These are phyloP conservation scores for Pomatorhinus ruficollis DNA, from an alignment of 2,113 vertebrate species.

Conservation along the genomic window DNA sequence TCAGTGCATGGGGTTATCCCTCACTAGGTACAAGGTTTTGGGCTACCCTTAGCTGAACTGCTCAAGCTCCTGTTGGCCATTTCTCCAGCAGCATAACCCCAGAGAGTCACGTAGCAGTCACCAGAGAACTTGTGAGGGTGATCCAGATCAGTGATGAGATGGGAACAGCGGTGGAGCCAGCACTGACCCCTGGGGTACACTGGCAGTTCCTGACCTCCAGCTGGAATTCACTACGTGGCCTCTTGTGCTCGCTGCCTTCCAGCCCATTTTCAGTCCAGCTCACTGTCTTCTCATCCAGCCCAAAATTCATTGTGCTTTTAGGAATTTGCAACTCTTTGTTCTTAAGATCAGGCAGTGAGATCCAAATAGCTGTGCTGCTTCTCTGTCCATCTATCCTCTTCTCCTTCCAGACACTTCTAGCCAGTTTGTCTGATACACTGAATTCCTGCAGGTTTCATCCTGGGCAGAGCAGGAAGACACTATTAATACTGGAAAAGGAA, in stretches of 20 bases:
- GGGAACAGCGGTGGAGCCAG: neutral
- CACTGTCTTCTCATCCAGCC: neutral
- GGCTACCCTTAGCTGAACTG: neutral
- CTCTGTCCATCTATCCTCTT: neutral
- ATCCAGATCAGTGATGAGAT: rapidly evolving
- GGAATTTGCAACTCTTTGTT: neutral
- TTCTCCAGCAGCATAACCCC: neutral
- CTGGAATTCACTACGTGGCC: neutral
- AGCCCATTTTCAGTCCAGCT: neutral
- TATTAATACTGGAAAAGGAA: neutral
- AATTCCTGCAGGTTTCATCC: neutral
- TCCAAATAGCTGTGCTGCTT: neutral
- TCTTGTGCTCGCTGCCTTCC: rapidly evolving
- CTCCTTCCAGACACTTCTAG: neutral
- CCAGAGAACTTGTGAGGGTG: neutral
- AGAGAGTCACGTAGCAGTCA: neutral
- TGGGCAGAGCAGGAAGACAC: neutral
- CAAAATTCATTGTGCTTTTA: neutral
- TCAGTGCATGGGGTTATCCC: neutral
- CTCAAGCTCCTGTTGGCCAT: neutral
- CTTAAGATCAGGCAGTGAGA: neutral
- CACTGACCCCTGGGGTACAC: neutral
- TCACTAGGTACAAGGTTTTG: neutral
- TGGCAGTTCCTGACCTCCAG: neutral
- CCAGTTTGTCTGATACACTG: neutral